These are phyloP conservation scores for Hyposoter didymator DNA, from an alignment of 2,888 invertebrate species.

Conservation along the genomic window DNA sequence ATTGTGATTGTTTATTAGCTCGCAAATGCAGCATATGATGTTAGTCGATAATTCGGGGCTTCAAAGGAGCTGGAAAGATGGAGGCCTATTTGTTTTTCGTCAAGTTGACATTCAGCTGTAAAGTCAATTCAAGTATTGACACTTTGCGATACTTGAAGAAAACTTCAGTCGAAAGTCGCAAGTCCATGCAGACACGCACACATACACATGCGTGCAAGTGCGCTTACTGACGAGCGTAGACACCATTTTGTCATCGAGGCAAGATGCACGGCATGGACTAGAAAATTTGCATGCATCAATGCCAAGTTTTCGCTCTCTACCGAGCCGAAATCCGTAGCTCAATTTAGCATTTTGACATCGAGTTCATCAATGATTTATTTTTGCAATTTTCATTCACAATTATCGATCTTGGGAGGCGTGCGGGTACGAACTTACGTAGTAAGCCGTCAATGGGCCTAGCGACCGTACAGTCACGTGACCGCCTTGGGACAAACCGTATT, in stretches of 20 bases:
- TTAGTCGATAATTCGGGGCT: not conserved
- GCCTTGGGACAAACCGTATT: not conserved
- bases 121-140: not conserved
- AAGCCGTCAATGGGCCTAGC: constrained; percentile 56
- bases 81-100: constrained; percentile 8
- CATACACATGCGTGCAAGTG: not conserved
- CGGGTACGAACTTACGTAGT: constrained; percentile 23
- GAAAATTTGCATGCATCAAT: constrained; percentile 8
- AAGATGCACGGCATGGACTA: constrained; percentile 52
- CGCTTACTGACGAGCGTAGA: constrained; percentile 21
- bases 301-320: not conserved
- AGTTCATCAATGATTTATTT: not conserved
- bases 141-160: not conserved
- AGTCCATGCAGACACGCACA: not conserved
- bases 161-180: not conserved
- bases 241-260: constrained; percentile 64
- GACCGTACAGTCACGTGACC: constrained; percentile 24
- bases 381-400: constrained; percentile 9
- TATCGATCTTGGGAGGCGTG: constrained; percentile 52
- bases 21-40: not conserved
- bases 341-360: not conserved
- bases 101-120: not conserved
- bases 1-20: not conserved
- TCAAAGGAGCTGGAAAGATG: not conserved
- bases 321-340: not conserved